A percentile compares a stretch with the other conserved stretches of the same genome.
Evolutionary conservation across 2,113 vertebrate genomes (phyloP).

Genomic region (Cryptoleucopteryx plumbea): DNA sequence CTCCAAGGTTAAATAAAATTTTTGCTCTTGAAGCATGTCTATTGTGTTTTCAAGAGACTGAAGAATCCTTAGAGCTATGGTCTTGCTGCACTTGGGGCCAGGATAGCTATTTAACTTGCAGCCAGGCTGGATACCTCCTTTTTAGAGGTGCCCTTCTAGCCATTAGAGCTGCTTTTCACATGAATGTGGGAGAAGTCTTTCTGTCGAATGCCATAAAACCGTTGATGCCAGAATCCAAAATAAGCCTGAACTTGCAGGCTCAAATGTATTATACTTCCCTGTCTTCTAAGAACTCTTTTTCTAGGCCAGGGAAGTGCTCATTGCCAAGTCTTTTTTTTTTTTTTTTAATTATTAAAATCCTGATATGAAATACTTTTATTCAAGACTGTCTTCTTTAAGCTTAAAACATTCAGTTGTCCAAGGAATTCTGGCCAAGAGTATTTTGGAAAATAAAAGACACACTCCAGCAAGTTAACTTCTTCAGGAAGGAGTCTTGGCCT

Average conservation of each 20-base stretch:
- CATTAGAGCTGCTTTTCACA: neutral
- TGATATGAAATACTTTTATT: neutral
- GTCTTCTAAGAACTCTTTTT: neutral
- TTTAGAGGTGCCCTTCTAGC: neutral
- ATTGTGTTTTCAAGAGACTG: neutral
- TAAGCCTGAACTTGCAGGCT: neutral
- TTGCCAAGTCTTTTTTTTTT: neutral
- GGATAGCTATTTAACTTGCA: neutral
- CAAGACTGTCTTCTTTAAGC: neutral
- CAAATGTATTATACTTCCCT: neutral
- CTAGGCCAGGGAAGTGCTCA: neutral
- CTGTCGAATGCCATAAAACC: neutral
- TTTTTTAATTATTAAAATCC: neutral
- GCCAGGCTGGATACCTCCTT: neutral
- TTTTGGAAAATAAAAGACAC: neutral
- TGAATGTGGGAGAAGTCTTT: neutral
- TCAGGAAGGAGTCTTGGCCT: neutral
- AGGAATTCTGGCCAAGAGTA: neutral
- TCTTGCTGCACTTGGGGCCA: neutral
- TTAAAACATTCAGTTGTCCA: neutral
- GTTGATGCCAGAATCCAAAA: neutral
- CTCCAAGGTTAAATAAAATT: neutral
- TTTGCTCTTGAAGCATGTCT: neutral
- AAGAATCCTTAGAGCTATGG: neutral
- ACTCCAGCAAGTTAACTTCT: neutral